A percentile compares a stretch with the other conserved stretches of the same genome.
phyloP scores from a whole-genome alignment of 2,797 vertebrate species.

The Linurgus olivaceus region DNA sequence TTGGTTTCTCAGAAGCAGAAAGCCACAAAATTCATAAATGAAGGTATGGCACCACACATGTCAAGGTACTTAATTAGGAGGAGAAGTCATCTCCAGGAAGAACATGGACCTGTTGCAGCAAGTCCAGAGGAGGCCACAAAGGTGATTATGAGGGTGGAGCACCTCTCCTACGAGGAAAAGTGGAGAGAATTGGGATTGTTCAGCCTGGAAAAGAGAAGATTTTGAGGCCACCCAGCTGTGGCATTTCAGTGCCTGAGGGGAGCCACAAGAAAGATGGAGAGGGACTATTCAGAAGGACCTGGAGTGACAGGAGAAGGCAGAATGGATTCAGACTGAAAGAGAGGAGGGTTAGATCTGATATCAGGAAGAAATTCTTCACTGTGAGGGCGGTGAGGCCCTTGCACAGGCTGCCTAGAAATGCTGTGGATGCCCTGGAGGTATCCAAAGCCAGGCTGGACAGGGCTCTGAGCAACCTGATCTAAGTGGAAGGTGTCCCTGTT shows the following conservation, averaged over 20 bases:
- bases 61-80: neutral
- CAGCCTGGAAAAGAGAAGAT: neutral
- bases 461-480: neutral
- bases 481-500: neutral
- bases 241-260: neutral
- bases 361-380: neutral
- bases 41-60: neutral
- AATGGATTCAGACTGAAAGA: neutral
- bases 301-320: neutral
- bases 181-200: neutral
- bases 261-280: neutral
- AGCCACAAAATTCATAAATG: neutral
- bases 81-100: neutral
- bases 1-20: neutral
- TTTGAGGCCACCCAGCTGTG: too few relatives aligned
- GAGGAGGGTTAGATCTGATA: rapidly evolving
- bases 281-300: neutral
- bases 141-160: neutral
- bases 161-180: neutral
- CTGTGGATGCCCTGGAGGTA: neutral
- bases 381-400: neutral
- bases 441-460: neutral
- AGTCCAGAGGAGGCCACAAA: neutral
- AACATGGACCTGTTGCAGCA: neutral
- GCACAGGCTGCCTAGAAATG: neutral